phyloP scores from a whole-genome alignment of 2,888 invertebrate genomes.

The Andrena flavipes region DNA sequence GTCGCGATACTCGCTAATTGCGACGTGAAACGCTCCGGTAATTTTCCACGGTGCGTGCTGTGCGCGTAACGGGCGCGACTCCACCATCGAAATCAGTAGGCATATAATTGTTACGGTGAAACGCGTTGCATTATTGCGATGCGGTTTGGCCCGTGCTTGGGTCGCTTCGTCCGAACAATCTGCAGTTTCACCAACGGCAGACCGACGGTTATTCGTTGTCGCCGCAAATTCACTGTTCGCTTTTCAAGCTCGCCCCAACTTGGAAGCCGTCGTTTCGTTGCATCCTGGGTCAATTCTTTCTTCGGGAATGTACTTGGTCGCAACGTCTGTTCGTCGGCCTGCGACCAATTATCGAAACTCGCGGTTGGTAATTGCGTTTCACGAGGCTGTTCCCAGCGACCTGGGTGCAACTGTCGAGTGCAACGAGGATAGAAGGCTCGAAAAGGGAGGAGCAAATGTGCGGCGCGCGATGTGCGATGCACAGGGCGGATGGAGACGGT shows the following conservation, averaged over 20 bases:
- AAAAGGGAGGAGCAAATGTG: conserved; percentile 8
- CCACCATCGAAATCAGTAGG: conserved; percentile 45
- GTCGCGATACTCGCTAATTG: conserved; percentile 20
- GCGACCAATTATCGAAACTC: conserved; percentile 57
- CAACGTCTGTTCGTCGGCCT: neutral
- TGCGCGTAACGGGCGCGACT: conserved; percentile 20
- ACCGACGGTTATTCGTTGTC: conserved; percentile 52
- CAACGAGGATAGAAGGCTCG: conserved; percentile 1
- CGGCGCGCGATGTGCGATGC: neutral
- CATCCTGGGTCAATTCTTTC: neutral
- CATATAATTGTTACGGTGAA: conserved; percentile 64
- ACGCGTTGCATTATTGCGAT: conserved; percentile 71
- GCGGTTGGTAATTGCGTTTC: conserved; percentile 75
- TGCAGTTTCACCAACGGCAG: conserved; percentile 73
- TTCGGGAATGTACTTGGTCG: neutral
- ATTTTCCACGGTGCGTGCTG: conserved; percentile 34
- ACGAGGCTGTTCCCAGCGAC: conserved; percentile 26
- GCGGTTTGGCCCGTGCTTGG: conserved; percentile 67
- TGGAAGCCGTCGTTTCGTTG: neutral
- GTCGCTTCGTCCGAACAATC: conserved; percentile 71
- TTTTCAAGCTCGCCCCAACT: neutral
- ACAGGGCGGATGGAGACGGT: conserved; percentile 42
- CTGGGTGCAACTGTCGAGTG: conserved; percentile 1
- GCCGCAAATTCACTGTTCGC: neutral
- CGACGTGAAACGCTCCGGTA: conserved; percentile 35